A percentile compares a stretch with the other conserved stretches of the same genome.
Evolutionary conservation across 1,140 invertebrate genomes (phyloP).

Genomic region (Papilio dardanus): DNA sequence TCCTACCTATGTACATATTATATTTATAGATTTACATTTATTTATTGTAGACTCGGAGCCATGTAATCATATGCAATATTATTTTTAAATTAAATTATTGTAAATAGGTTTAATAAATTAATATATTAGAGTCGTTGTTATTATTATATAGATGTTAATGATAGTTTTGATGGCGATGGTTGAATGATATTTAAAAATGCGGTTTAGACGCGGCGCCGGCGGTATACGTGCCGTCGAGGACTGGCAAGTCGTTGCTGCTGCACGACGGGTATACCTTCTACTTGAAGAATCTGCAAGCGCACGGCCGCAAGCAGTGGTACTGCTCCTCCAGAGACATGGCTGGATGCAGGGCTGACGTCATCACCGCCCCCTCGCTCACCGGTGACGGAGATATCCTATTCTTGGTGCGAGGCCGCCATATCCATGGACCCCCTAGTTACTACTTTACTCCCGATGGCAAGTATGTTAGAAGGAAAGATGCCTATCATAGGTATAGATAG

Average conservation of each 20-base stretch:
- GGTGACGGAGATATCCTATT: conserved; percentile 69
- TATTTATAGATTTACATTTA: conserved; percentile 30
- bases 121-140: not conserved
- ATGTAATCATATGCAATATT: conserved; percentile 36
- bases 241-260: conserved; percentile 75
- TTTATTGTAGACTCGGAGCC: conserved; percentile 4
- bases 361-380: conserved; percentile 64
- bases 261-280: conserved; percentile 78
- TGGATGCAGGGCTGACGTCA: conserved; percentile 75
- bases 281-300: conserved; percentile 76
- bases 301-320: conserved; percentile 78
- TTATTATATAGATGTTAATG: not conserved
- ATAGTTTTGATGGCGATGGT: conserved; percentile 41
- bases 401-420: conserved; percentile 71
- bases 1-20: conserved; percentile 26
- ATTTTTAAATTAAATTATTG: conserved; percentile 15
- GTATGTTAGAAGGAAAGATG: conserved; percentile 75
- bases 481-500: conserved; percentile 74
- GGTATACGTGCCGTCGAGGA: conserved; percentile 77
- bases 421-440: conserved; percentile 72
- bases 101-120: not conserved
- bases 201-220: conserved; percentile 72
- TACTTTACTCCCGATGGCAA: conserved; percentile 77
- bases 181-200: conserved; percentile 57
- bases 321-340: conserved; percentile 77